Percentiles rank a stretch among this genome's conserved stretches.
Evolutionary conservation across 2,797 vertebrate species (phyloP).

Genomic region (Poecilia velifera): DNA sequence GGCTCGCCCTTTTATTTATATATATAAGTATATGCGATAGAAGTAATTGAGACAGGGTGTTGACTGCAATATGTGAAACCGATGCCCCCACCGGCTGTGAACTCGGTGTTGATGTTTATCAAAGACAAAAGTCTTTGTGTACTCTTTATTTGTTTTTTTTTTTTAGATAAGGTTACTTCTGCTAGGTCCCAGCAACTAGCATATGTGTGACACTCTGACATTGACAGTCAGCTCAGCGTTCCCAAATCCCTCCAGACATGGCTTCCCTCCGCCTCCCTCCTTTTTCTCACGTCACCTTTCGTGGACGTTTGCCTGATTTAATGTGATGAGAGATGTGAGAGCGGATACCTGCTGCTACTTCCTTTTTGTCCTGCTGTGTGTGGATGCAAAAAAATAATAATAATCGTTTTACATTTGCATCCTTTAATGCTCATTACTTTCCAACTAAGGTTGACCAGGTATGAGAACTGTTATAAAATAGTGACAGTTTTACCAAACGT

Average conservation of each 20-base stretch:
- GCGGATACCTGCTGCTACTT: conserved; percentile 89
- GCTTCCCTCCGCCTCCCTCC: conserved; percentile 70
- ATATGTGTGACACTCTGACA: conserved; percentile 37
- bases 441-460: not conserved
- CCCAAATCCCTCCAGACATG: conserved; percentile 48
- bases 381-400: conserved; percentile 82
- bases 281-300: conserved; percentile 87
- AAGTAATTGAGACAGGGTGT: conserved; percentile 64
- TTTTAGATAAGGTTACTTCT: conserved; percentile 26
- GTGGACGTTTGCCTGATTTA: conserved; percentile 96
- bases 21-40: conserved; percentile 27
- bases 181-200: conserved; percentile 32
- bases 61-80: conserved; percentile 57
- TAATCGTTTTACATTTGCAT: conserved; percentile 73
- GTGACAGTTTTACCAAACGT: not conserved
- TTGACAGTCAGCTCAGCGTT: conserved; percentile 65
- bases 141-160: not conserved
- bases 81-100: conserved; percentile 66
- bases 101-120: conserved; percentile 32
- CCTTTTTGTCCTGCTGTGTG: conserved; percentile 70
- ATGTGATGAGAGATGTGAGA: conserved; percentile 98
- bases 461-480: not conserved
- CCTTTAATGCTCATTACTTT: not conserved
- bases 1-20: conserved; percentile 60
- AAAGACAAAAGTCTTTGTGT: conserved; percentile 44